Percentiles rank a stretch among this genome's conserved stretches.
Conservation (phyloP, 2,113 vertebrate species). For the Herpailurus yagouaroundi region DNA sequence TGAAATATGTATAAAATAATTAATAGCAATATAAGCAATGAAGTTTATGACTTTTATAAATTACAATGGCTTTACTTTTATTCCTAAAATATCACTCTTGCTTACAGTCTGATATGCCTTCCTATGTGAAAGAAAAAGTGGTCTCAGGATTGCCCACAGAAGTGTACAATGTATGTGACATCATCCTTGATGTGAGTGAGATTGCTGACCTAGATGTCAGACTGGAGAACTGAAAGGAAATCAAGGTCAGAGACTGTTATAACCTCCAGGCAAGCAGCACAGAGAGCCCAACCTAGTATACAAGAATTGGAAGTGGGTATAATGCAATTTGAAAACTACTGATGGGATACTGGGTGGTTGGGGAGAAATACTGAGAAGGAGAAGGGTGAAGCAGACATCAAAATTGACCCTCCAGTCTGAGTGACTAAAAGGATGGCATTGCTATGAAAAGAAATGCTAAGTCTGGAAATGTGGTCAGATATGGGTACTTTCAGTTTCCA, state of each 20-base stretch:
- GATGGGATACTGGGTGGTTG: background rate
- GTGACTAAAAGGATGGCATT: background rate
- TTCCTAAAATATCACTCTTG: background rate
- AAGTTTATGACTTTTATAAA: constrained; percentile 4
- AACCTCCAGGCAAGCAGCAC: background rate
- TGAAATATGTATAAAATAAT: background rate
- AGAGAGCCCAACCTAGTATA: background rate
- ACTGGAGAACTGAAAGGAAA: constrained; percentile 43
- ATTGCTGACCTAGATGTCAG: background rate
- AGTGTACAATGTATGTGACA: background rate
- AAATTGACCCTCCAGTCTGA: background rate
- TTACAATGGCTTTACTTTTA: constrained; percentile 10
- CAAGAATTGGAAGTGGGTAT: background rate
- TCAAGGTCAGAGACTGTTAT: background rate
- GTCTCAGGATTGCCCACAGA: background rate
- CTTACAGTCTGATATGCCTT: background rate
- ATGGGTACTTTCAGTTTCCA: background rate
- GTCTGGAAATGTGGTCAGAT: background rate
- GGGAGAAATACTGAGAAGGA: background rate
- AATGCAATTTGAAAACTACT: background rate
- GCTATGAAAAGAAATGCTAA: constrained; percentile 35
- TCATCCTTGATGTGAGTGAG: background rate
- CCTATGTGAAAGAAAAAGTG: background rate
- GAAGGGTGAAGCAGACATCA: background rate
- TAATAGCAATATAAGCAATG: background rate